A percentile compares a stretch with the other conserved stretches of the same genome.
phyloP scores from a whole-genome alignment of 2,888 invertebrate genomes.

The Spialia ferax region DNA sequence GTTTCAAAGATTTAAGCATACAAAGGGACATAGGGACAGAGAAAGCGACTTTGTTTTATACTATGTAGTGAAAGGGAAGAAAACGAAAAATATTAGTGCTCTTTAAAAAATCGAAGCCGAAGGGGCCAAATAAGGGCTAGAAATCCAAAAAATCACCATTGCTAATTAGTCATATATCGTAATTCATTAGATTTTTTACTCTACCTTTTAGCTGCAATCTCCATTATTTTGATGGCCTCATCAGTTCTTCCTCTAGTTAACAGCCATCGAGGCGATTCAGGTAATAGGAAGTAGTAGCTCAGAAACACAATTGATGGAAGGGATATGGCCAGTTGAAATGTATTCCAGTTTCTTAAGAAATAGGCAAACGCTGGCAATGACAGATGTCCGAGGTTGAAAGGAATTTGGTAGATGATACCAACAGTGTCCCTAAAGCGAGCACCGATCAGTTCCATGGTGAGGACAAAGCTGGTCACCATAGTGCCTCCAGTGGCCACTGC shows the following conservation, averaged over 20 bases:
- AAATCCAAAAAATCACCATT: no score
- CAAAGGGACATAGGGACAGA: no score
- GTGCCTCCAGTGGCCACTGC: slow-evolving; percentile 94
- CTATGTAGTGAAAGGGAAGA: no score
- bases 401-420: slow-evolving; percentile 89
- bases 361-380: slow-evolving; percentile 88
- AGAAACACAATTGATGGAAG: slow-evolving; percentile 88
- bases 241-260: slow-evolving; percentile 89
- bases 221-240: slow-evolving; percentile 88
- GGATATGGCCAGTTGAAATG: slow-evolving; percentile 89
- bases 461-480: slow-evolving; percentile 92
- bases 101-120: no score
- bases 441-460: slow-evolving; percentile 90
- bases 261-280: slow-evolving; percentile 95
- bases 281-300: slow-evolving; percentile 90
- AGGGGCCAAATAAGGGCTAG: no score
- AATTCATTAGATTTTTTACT: no score
- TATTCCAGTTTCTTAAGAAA: slow-evolving; percentile 89
- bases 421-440: slow-evolving; percentile 88
- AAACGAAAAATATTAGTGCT: no score
- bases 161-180: no score
- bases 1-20: no score
- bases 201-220: slow-evolving; percentile 87
- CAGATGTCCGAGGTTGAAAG: slow-evolving; percentile 90
- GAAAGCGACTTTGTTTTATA: no score